Evolutionary conservation across 92 coral and sea anemone species (phyloP).

Genomic region (Phenganax stokvisi): DNA sequence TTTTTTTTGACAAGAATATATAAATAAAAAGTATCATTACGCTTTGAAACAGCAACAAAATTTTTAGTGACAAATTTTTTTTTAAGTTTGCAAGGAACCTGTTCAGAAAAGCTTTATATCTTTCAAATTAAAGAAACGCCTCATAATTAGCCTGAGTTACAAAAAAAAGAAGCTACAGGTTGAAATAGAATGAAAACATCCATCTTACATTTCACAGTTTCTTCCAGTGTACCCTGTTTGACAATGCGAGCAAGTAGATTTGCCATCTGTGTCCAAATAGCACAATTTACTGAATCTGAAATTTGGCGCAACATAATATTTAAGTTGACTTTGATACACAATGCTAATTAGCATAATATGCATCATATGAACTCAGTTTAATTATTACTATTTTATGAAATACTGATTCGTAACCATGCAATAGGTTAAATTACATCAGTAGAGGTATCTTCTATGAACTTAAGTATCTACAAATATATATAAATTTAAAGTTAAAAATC

Average conservation of each 20-base stretch:
- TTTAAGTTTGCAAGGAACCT: no score
- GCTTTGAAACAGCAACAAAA: no score
- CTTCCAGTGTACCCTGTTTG: conserved; percentile 71
- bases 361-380: no score
- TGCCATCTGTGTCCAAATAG: conserved; percentile 29
- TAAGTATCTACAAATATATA: no score
- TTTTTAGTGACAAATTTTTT: no score
- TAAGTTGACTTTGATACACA: background rate
- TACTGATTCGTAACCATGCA: background rate
- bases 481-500: background rate
- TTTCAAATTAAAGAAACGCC: no score
- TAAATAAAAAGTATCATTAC: no score
- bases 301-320: background rate
- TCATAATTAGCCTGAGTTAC: background rate
- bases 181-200: background rate
- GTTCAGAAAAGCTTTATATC: no score
- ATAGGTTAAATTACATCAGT: no score
- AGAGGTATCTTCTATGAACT: no score
- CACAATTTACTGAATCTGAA: conserved; percentile 29
- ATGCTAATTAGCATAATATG: no score
- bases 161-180: background rate
- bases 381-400: no score
- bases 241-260: conserved; percentile 25
- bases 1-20: background rate
- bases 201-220: conserved; percentile 59